Conservation (phyloP, 2,797 vertebrate genomes). For the Myotis findleyi region DNA sequence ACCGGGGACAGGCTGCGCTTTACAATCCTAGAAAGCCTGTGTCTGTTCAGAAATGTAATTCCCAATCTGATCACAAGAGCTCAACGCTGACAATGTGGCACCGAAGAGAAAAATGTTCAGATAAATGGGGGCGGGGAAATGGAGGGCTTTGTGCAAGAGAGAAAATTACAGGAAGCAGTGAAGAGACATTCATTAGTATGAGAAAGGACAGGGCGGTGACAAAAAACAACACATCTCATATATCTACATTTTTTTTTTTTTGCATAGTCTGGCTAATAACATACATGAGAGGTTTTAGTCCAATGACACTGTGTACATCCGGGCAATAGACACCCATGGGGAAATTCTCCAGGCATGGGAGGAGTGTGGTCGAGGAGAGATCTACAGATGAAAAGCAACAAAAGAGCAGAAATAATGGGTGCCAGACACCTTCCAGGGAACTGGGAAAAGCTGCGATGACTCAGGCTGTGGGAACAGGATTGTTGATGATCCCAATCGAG, state of each 20-base stretch:
- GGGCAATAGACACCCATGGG: not conserved
- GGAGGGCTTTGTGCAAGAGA: not conserved
- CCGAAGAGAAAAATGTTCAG: not conserved
- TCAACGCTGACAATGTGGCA: not conserved
- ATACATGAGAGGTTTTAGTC: not conserved
- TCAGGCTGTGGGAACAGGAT: not conserved
- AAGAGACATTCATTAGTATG: not conserved
- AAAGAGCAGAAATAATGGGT: not conserved
- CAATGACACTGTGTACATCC: not conserved
- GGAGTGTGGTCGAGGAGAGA: not conserved
- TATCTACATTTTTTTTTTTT: not conserved
- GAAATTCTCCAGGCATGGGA: not conserved
- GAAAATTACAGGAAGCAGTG: not conserved
- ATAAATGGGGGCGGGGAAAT: not conserved
- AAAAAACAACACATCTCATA: not conserved
- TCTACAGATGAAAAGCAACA: not conserved
- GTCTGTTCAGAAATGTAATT: not conserved
- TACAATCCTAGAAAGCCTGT: not conserved
- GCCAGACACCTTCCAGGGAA: not conserved
- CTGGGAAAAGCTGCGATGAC: not conserved
- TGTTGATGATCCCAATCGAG: accelerated
- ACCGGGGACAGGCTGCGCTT: not conserved
- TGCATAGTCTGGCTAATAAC: not conserved
- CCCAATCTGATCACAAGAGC: not conserved
- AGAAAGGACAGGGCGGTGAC: not conserved